Evolutionary conservation across 2,888 invertebrate species (phyloP).

Genomic region (Trachelus iudaicus): DNA sequence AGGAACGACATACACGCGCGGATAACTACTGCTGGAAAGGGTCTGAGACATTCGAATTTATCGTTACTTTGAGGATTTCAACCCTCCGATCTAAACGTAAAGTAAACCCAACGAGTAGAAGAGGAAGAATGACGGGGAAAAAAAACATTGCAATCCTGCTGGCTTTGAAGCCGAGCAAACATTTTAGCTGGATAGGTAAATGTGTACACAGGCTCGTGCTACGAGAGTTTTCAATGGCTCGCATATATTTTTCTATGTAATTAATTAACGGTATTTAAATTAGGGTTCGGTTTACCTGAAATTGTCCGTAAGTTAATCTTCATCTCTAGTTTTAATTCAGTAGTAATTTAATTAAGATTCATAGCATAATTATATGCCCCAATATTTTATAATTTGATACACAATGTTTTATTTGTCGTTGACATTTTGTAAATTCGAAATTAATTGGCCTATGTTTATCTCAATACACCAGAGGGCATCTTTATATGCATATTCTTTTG

Average conservation of each 20-base stretch:
- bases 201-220: slow-evolving; percentile 3
- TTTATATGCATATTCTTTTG: neutral
- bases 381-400: neutral
- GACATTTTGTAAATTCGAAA: neutral
- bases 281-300: neutral
- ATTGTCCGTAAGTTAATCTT: neutral
- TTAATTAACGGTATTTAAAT: neutral
- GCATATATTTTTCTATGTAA: neutral
- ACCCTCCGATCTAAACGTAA: slow-evolving; percentile 38
- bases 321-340: neutral
- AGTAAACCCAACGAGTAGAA: slow-evolving; percentile 29
- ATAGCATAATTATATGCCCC: neutral
- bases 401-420: neutral
- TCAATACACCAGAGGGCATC: neutral
- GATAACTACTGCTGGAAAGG: neutral
- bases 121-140: neutral
- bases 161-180: slow-evolving; percentile 46
- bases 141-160: slow-evolving; percentile 40
- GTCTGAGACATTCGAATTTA: slow-evolving; percentile 30
- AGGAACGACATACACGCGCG: neutral
- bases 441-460: neutral
- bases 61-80: slow-evolving; percentile 53
- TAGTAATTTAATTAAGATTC: neutral
- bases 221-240: neutral
- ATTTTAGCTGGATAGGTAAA: slow-evolving; percentile 36